phyloP scores from a whole-genome alignment of 2,797 vertebrate species.

The Dendrocincla tyrannina region DNA sequence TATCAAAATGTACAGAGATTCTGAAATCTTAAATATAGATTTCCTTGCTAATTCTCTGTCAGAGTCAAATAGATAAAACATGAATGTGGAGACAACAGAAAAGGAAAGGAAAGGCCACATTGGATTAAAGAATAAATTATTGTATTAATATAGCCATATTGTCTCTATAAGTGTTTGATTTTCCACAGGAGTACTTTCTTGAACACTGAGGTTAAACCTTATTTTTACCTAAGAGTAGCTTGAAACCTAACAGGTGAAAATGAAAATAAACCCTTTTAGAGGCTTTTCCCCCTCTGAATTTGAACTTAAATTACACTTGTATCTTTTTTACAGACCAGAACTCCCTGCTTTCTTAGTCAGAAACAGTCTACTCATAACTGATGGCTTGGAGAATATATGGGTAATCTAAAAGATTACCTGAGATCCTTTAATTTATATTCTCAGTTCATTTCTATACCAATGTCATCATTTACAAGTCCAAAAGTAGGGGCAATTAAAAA shows the following conservation, averaged over 20 bases:
- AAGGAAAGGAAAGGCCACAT: neutral
- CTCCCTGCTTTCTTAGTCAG: neutral
- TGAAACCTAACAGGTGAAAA: neutral
- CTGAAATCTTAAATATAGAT: conserved; percentile 45
- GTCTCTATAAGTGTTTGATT: neutral
- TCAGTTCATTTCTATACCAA: neutral
- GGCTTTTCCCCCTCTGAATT: neutral
- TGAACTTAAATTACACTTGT: neutral
- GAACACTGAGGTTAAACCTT: neutral
- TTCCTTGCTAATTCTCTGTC: conserved; percentile 22
- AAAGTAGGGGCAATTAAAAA: neutral
- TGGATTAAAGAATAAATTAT: neutral
- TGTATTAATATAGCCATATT: neutral
- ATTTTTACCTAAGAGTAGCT: neutral
- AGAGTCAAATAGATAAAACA: conserved; percentile 18
- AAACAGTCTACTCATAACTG: neutral
- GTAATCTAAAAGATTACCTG: neutral
- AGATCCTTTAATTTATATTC: neutral
- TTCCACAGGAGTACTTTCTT: neutral
- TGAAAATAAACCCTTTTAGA: neutral
- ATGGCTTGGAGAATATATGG: neutral
- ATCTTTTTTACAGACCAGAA: neutral
- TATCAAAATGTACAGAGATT: conserved; percentile 37
- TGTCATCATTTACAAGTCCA: neutral
- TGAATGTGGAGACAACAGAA: neutral